Evolutionary conservation across 1,140 invertebrate genomes (phyloP).

Genomic region (Papilio xuthus): DNA sequence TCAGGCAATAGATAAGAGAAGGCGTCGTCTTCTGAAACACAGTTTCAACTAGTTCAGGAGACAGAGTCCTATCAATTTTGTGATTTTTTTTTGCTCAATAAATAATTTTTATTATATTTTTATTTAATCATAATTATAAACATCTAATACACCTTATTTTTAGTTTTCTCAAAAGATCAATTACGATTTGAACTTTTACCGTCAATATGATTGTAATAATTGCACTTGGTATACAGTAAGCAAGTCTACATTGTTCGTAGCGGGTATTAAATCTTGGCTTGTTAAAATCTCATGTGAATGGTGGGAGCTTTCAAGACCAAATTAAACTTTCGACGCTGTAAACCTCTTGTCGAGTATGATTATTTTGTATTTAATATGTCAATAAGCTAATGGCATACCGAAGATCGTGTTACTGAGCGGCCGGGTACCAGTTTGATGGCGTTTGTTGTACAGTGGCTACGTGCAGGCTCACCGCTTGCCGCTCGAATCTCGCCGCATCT

Average conservation of each 20-base stretch:
- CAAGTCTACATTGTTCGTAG: neutral
- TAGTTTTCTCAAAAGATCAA: neutral
- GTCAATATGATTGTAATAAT: neutral
- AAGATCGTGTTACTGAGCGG: slow-evolving; percentile 69
- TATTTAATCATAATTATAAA: neutral
- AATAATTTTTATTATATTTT: no score
- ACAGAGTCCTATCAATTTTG: no score
- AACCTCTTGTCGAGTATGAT: slow-evolving; percentile 65
- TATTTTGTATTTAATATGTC: slow-evolving; percentile 74
- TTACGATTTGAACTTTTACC: neutral
- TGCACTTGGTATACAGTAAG: neutral
- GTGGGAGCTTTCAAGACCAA: slow-evolving; percentile 51
- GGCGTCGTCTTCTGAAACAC: no score
- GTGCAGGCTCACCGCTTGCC: slow-evolving; percentile 67
- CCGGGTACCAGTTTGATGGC: slow-evolving; percentile 68
- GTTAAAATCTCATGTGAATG: slow-evolving; percentile 39
- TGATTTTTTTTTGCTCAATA: no score
- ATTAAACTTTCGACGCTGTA: slow-evolving; percentile 58
- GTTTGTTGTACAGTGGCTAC: slow-evolving; percentile 61
- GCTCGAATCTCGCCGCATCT: slow-evolving; percentile 45
- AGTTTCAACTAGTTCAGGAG: no score
- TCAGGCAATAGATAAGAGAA: no score
- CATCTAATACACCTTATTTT: neutral
- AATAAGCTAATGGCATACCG: slow-evolving; percentile 77
- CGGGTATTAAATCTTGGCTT: neutral